Percentiles rank a stretch among this genome's conserved stretches.
Evolutionary conservation across 2,888 invertebrate genomes (phyloP).

Genomic region (Galeopsomyia nigrocyanea): DNA sequence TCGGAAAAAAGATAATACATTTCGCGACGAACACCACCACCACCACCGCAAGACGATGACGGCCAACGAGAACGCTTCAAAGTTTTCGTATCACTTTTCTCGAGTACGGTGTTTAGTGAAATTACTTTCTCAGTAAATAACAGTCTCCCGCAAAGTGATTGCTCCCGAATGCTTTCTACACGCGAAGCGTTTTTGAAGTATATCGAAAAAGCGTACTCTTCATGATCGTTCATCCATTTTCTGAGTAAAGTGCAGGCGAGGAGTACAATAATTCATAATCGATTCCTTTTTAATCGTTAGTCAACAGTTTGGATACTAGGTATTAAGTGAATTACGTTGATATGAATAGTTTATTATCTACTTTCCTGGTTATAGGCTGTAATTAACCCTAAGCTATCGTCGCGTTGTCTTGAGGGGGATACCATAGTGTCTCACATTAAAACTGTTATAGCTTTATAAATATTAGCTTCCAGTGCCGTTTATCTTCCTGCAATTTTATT

Average conservation of each 20-base stretch:
- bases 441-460: not conserved
- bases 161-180: no score
- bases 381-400: slow-evolving; percentile 9
- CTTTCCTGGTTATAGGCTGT: slow-evolving; percentile 4
- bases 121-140: slow-evolving; percentile 10
- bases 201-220: no score
- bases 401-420: not conserved
- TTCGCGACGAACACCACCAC: slow-evolving; percentile 10
- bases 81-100: slow-evolving; percentile 28
- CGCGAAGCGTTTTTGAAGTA: no score
- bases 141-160: no score
- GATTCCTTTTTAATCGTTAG: no score
- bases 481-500: not conserved
- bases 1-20: slow-evolving; percentile 51
- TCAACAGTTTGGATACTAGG: no score
- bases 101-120: slow-evolving; percentile 8
- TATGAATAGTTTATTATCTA: not conserved
- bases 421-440: not conserved
- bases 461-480: not conserved
- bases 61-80: not conserved
- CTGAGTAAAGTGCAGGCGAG: no score
- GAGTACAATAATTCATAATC: no score
- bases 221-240: no score
- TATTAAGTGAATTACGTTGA: slow-evolving; percentile 5
- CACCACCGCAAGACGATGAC: no score